Percentiles rank a stretch among this genome's conserved stretches.
Evolutionary conservation across 2,113 vertebrate species (phyloP).

Genomic region (Thalassoma bifasciatum): DNA sequence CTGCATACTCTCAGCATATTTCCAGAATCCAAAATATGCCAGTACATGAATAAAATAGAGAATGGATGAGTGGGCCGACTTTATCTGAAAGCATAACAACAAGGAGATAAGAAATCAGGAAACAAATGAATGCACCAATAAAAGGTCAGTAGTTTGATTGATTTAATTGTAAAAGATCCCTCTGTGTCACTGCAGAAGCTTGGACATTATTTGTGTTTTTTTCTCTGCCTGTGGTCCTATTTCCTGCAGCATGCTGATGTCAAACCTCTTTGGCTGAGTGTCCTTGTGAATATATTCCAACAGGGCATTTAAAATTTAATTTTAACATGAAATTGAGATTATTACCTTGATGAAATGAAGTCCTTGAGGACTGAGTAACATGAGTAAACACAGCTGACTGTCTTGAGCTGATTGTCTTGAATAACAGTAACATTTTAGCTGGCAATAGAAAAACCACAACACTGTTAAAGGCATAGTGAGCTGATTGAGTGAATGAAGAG

Average conservation of each 20-base stretch:
- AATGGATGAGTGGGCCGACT: not conserved
- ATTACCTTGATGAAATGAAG: not conserved
- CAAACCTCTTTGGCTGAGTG: not conserved
- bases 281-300: constrained; percentile 14
- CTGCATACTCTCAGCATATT: not conserved
- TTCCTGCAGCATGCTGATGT: not conserved
- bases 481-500: constrained; percentile 6
- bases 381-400: constrained; percentile 15
- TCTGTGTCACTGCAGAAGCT: not conserved
- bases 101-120: not conserved
- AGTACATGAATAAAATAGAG: not conserved
- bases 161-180: not conserved
- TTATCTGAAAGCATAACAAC: constrained; percentile 1
- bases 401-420: constrained; percentile 25
- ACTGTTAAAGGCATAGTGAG: constrained; percentile 22
- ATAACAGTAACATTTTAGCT: constrained; percentile 51
- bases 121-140: not conserved
- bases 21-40: not conserved
- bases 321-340: not conserved
- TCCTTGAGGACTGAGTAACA: constrained; percentile 3
- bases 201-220: not conserved
- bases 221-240: not conserved
- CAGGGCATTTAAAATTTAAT: not conserved
- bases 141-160: constrained; percentile 28
- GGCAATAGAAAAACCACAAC: constrained; percentile 32